A percentile compares a stretch with the other conserved stretches of the same genome.
phyloP scores from a whole-genome alignment of 2,888 invertebrate genomes.

The Orchesella flavescens region DNA sequence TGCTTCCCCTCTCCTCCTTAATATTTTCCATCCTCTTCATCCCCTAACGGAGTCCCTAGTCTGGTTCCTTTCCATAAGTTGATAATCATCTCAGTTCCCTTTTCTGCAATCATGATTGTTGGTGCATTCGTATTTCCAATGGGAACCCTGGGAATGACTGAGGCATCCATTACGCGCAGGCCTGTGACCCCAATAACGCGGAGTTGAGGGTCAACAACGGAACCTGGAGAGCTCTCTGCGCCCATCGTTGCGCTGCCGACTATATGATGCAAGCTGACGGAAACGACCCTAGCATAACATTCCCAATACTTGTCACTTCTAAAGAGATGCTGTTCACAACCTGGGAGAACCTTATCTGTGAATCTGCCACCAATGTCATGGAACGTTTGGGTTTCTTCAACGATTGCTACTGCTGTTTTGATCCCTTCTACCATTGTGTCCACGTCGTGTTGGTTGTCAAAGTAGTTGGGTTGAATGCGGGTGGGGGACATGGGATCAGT shows the following conservation, averaged over 20 bases:
- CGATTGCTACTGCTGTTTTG: slow-evolving; percentile 62
- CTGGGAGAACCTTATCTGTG: slow-evolving; percentile 65
- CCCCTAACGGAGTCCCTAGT: slow-evolving; percentile 28
- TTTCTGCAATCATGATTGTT: slow-evolving; percentile 64
- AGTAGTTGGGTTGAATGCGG: slow-evolving; percentile 64
- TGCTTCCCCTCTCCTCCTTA: no score
- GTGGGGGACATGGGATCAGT: slow-evolving; percentile 47
- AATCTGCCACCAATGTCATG: slow-evolving; percentile 63
- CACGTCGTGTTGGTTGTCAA: slow-evolving; percentile 59
- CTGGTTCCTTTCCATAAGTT: slow-evolving; percentile 46
- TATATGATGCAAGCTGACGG: slow-evolving; percentile 65
- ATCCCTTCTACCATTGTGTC: slow-evolving; percentile 60
- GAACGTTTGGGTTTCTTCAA: slow-evolving; percentile 67
- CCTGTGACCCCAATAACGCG: slow-evolving; percentile 57
- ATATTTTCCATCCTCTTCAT: not conserved
- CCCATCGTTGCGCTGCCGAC: slow-evolving; percentile 61
- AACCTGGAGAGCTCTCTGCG: slow-evolving; percentile 35
- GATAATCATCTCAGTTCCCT: slow-evolving; percentile 61
- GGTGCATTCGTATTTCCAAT: slow-evolving; percentile 67
- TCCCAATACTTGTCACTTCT: slow-evolving; percentile 69
- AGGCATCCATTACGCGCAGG: slow-evolving; percentile 56
- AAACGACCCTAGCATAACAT: slow-evolving; percentile 60
- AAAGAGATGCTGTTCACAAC: slow-evolving; percentile 63
- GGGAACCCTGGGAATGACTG: slow-evolving; percentile 45
- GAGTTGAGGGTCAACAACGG: slow-evolving; percentile 62